Evolutionary conservation across 2,113 vertebrate genomes (phyloP), one percentile per base, ranked within the genome.

Genomic region (Ciconia stormi): DNA sequence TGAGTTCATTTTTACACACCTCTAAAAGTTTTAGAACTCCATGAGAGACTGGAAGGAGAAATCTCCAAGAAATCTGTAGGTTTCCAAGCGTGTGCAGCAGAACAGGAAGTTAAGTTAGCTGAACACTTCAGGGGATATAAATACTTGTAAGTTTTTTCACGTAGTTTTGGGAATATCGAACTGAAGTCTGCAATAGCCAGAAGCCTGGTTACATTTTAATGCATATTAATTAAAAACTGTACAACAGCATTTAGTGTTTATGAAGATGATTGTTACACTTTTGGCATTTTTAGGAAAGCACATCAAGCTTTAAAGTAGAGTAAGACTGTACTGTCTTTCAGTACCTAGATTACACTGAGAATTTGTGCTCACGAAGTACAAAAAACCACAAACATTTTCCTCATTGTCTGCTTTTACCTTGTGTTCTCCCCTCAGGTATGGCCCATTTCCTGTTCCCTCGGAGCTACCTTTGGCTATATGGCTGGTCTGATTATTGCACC

Each of bases 381-480:
- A 95, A 95, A 94, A 96, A 74, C 4, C 58, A 69, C 58, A 73
- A 95, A 90, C 82, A 2, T 83, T 79, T 74, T 96, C 92, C 83
- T 93, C 92, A 82, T 49, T 58, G 78, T 92, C 91, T 96, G 78
- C 80, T 76, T 95, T 88, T 91, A 47, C 88, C 78, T 82, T 89
- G 79, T 16, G 7, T 91, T 96, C 81, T 97, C 42, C 91, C 87
- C 93, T 91, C 93, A 99, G 99, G 99, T 99, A n/a, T 99, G 99
- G 99, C 99, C 99, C 82, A 98, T 99, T 82, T 99, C 99, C 95
- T 99, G 99, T 98, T 99, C 99, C 34, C 98, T 99, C 3, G 99
- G 99, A 86, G 98, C 99, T 49, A 99, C 98, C 80, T 98, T 99
- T 91, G 99, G 99, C 85, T 99, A 99, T 46, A 69, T 98, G 96